Evolutionary conservation across 2,797 vertebrate genomes (phyloP).

Genomic region (Acrossocheilus fasciatus): DNA sequence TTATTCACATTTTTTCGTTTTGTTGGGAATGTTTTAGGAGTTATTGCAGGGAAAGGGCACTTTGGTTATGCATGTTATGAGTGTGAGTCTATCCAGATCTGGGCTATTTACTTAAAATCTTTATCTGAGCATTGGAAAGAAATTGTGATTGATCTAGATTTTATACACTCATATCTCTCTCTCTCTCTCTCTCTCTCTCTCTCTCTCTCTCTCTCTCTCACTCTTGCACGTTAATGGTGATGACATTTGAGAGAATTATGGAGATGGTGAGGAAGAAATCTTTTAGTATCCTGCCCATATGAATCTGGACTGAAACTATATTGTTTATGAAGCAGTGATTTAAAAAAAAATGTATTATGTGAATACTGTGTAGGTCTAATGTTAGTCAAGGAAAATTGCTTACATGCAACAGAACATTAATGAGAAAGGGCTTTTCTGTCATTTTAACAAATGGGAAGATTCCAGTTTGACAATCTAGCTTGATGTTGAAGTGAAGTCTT

Average conservation of each 20-base stretch:
- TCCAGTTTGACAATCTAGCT: background rate
- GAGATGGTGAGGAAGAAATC: background rate
- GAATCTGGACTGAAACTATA: background rate
- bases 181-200: background rate
- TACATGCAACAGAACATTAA: background rate
- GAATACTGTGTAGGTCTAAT: background rate
- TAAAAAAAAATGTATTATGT: too few species aligned
- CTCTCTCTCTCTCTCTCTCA: background rate
- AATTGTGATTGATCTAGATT: background rate
- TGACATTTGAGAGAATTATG: background rate
- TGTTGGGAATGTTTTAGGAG: background rate
- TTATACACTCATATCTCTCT: background rate
- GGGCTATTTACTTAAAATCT: constrained; percentile 5
- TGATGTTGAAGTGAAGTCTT: background rate
- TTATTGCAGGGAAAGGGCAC: background rate
- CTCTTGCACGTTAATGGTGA: background rate
- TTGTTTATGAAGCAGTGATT: background rate
- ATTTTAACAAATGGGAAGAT: background rate
- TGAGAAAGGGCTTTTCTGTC: background rate
- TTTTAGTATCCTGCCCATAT: background rate
- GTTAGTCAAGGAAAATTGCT: background rate
- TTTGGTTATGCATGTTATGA: constrained; percentile 15
- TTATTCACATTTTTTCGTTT: background rate
- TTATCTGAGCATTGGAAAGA: constrained; percentile 6
- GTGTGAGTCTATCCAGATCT: constrained; percentile 23